A percentile compares a stretch with the other conserved stretches of the same genome.
These are phyloP conservation scores for Diplodus sargus DNA, from an alignment of 2,797 vertebrate genomes.

Conservation along the genomic window DNA sequence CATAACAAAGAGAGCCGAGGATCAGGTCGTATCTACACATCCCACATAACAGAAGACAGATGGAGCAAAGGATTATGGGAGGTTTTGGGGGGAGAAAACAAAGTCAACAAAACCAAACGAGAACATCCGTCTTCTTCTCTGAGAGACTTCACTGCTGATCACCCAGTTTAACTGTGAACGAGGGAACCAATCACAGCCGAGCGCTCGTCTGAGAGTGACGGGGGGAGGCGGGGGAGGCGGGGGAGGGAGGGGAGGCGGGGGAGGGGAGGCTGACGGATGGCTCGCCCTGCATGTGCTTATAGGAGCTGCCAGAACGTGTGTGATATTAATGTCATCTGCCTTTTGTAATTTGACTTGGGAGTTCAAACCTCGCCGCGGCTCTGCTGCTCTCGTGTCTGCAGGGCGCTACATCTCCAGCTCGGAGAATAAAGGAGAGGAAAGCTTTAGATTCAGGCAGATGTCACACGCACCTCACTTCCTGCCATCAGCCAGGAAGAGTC, in stretches of 20 bases:
- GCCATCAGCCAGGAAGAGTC: constrained; percentile 59
- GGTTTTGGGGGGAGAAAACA: background rate
- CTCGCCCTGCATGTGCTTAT: constrained; percentile 68
- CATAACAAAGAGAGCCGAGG: constrained; percentile 19
- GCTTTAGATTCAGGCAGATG: constrained; percentile 61
- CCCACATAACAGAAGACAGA: constrained; percentile 31
- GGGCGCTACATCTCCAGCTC: constrained; percentile 47
- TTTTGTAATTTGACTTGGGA: constrained; percentile 78
- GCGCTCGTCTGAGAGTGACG: constrained; percentile 35
- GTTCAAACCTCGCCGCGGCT: constrained; percentile 75
- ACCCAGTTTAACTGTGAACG: constrained; percentile 30
- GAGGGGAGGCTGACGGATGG: constrained; percentile 64
- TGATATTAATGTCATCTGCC: constrained; percentile 83
- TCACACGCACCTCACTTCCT: constrained; percentile 68
- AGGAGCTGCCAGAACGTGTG: constrained; percentile 77
- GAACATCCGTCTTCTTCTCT: constrained; percentile 21
- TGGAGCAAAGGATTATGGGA: constrained; percentile 58
- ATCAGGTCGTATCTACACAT: constrained; percentile 30
- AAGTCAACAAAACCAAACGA: constrained; percentile 38
- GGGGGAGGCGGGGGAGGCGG: constrained; percentile 10
- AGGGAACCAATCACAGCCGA: constrained; percentile 41
- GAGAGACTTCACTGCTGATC: constrained; percentile 31
- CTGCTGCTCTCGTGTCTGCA: constrained; percentile 59
- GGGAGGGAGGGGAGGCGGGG: constrained; percentile 3
- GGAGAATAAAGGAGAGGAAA: constrained; percentile 11